Base-by-base conservation (phyloP, 2,113 vertebrate species). In the Naja naja region DNA sequence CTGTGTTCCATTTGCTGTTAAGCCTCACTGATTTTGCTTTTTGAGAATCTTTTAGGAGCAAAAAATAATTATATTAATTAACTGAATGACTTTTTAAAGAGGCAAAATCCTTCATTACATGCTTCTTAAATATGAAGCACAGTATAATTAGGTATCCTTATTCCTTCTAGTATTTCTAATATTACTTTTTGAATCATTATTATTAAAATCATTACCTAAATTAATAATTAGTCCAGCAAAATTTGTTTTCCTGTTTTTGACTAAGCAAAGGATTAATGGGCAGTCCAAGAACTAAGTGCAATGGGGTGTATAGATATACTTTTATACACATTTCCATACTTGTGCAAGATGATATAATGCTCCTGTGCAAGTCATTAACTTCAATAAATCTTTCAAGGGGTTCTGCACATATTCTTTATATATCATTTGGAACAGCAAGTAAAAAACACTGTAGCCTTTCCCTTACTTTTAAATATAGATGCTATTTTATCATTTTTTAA, bases 1-100 rank as follows among this genome's bases (percentile, higher is more conserved):
- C 54, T 58, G 55, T 12, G 25, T 43, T 89, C 54, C 34, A 56
- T 22, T 25, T 54, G 45, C 27, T 8, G 6, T 89, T 64, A 47
- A 45, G 27, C 27, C 54, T 16, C 56, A 90, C 18, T 58, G 56
- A 47, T 3, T 27, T 90, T 27, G 64, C 27, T 49, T 47, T 81
- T 18, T n/a, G 25, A 90, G 58, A 92, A 27, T 81, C 9, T 89
- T 89, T 54, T 25, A 16, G 86, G 34, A 94, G 92, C 55, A 88
- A 34, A 3, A 87, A 3, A 55, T 91, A 91, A 89, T 74, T 87
- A 96, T 45, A 23, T 74, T 64, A 34, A 47, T 53, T 39, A 91
- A 81, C 87, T 52, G 49, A 87, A 90, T 89, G 20, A 3, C 0
- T 87, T 47, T 0, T 86, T 43, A 81, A 22, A 92, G 53, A 25